Percentiles rank a stretch among this genome's conserved stretches.
These are phyloP conservation scores for Molanna angustata DNA, from an alignment of 2,888 invertebrate genomes.

Conservation along the genomic window DNA sequence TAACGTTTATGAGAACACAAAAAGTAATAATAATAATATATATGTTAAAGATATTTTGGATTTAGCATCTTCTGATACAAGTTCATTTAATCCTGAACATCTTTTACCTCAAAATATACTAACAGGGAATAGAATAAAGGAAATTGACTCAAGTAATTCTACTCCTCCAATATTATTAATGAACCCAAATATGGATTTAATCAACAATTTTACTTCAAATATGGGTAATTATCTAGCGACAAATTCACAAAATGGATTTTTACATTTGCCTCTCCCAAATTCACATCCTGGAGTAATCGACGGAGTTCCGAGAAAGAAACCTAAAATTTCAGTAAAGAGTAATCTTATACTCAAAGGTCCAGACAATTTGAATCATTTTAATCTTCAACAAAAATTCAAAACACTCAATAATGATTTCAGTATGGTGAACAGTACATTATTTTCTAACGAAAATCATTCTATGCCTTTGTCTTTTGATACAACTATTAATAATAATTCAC, in stretches of 20 bases:
- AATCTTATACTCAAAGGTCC: constrained; percentile 53
- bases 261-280: constrained; percentile 15
- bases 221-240: not conserved
- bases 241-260: constrained; percentile 1
- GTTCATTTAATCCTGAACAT: not conserved
- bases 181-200: constrained; percentile 14
- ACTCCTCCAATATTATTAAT: constrained; percentile 16
- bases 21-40: constrained; percentile 12
- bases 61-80: constrained; percentile 7
- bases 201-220: not conserved
- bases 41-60: constrained; percentile 23
- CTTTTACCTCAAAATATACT: constrained; percentile 4
- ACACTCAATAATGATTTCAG: not conserved
- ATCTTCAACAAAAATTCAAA: constrained; percentile 32
- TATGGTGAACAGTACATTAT: constrained; percentile 2
- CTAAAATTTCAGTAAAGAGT: constrained; percentile 55
- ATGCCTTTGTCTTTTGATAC: constrained; percentile 1
- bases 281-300: not conserved
- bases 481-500: constrained; percentile 1
- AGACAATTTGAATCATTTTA: constrained; percentile 52
- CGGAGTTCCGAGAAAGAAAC: constrained; percentile 45
- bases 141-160: not conserved
- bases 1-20: constrained; percentile 1
- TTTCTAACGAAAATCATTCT: constrained; percentile 2
- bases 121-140: too few species aligned